Evolutionary conservation across 2,797 vertebrate genomes (phyloP).

Genomic region (Sebastes nivosus): DNA sequence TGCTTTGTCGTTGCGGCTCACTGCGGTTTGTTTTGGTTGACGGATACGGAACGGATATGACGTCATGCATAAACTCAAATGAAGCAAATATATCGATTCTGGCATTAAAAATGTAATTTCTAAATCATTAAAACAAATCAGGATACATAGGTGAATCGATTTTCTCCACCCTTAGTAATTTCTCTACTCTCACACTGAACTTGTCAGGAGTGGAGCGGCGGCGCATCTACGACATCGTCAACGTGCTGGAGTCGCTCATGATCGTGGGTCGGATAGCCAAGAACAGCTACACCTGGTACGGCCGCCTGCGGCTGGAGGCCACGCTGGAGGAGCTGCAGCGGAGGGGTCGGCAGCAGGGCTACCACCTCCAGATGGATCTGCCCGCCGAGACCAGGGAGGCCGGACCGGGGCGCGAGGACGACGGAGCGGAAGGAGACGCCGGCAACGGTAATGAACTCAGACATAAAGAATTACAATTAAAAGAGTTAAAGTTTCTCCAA

Average conservation of each 20-base stretch:
- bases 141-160: no score
- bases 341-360: constrained; percentile 86
- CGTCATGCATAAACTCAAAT: no score
- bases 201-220: constrained; percentile 90
- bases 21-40: no score
- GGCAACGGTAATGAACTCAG: constrained; percentile 77
- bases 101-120: no score
- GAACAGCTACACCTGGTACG: constrained; percentile 94
- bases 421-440: constrained; percentile 77
- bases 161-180: neutral
- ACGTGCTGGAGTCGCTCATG: constrained; percentile 92
- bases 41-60: no score
- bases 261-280: constrained; percentile 93
- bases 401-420: constrained; percentile 48
- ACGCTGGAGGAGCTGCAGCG: constrained; percentile 87
- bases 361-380: constrained; percentile 87
- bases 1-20: no score
- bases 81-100: no score
- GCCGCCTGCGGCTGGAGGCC: constrained; percentile 83
- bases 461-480: neutral
- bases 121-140: no score
- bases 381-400: constrained; percentile 53
- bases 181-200: neutral
- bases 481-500: neutral
- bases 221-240: constrained; percentile 95